These are phyloP conservation scores for Amaurobius ferox DNA, from an alignment of 2,888 invertebrate genomes.

Conservation along the genomic window DNA sequence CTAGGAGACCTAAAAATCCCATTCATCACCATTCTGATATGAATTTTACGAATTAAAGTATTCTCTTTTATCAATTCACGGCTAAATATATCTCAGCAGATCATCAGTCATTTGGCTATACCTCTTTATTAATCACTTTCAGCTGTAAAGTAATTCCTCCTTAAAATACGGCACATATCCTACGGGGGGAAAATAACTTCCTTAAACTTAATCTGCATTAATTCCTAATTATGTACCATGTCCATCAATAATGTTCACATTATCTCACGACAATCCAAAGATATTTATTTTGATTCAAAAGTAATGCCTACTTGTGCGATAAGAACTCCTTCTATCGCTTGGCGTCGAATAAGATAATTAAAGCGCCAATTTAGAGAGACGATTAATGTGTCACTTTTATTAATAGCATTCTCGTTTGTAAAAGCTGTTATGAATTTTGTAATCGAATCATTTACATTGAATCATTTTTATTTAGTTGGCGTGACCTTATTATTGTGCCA, in stretches of 20 bases:
- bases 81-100: neutral
- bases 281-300: conserved; percentile 3
- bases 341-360: neutral
- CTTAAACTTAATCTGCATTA: neutral
- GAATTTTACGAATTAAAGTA: neutral
- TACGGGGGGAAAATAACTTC: neutral
- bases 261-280: neutral
- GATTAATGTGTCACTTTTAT: conserved; percentile 16
- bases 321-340: neutral
- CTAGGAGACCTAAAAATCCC: neutral
- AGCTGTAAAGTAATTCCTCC: conserved; percentile 1
- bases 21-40: neutral
- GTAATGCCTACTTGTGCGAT: neutral
- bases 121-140: neutral
- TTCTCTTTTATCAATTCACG: neutral
- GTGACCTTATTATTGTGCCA: neutral
- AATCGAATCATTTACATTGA: conserved; percentile 6
- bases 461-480: conserved; percentile 7
- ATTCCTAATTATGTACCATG: conserved; percentile 1
- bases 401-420: conserved; percentile 12
- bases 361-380: conserved; percentile 6
- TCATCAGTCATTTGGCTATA: neutral
- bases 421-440: conserved; percentile 16
- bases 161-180: neutral
- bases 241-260: neutral